Percentiles rank a stretch among this genome's conserved stretches.
Conservation (phyloP, 2,797 vertebrate species). For the Rhinoraja longicauda region DNA sequence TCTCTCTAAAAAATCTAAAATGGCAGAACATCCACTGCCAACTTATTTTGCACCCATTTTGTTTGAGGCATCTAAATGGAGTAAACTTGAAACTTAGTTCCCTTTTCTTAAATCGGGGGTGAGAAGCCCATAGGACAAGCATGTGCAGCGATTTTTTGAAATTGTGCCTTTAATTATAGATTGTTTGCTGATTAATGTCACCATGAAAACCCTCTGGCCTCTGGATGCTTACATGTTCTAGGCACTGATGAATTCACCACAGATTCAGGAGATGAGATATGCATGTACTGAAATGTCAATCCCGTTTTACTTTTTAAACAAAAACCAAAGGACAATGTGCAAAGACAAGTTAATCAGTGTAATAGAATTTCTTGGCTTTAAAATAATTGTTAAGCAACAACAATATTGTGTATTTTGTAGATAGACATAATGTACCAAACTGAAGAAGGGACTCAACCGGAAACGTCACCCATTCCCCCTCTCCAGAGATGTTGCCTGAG, state of each 20-base stretch:
- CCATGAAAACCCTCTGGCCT: background rate
- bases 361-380: background rate
- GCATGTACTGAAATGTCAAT: background rate
- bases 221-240: background rate
- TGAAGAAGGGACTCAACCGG: too few relatives aligned
- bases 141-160: background rate
- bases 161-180: too few relatives aligned
- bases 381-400: background rate
- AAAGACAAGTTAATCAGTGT: background rate
- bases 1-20: too few relatives aligned
- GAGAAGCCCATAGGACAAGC: background rate
- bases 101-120: background rate
- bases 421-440: too few relatives aligned
- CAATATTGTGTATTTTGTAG: background rate
- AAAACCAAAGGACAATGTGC: background rate
- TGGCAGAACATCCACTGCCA: background rate
- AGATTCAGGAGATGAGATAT: too few relatives aligned
- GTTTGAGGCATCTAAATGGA: background rate
- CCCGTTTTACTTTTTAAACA: background rate
- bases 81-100: background rate
- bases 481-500: too few relatives aligned
- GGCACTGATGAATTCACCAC: too few relatives aligned
- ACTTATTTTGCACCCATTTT: background rate
- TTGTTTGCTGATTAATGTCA: background rate
- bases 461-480: too few relatives aligned